Percentiles rank a stretch among this genome's conserved stretches.
These are phyloP conservation scores for Luscinia megarhynchos DNA, from an alignment of 2,797 vertebrate genomes.

Conservation along the genomic window DNA sequence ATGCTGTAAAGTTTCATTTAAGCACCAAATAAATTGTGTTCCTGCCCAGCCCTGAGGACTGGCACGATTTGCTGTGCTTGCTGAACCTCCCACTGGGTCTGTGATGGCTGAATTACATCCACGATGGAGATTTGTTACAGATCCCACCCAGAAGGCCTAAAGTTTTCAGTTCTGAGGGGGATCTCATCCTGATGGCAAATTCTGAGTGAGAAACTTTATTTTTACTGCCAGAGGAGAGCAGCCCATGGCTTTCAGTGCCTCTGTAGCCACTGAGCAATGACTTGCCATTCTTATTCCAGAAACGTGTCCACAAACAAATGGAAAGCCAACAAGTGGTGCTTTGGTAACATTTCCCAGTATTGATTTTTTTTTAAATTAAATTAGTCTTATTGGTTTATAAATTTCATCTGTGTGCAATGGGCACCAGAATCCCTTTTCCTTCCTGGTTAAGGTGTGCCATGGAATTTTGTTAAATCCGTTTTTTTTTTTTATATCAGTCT, in stretches of 20 bases:
- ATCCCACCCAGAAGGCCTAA: background rate
- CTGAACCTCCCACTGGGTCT: background rate
- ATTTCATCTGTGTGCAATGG: background rate
- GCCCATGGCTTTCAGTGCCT: background rate
- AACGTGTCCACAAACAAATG: background rate
- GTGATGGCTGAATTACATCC: background rate
- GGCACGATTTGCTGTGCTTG: background rate
- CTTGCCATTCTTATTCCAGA: constrained; percentile 10
- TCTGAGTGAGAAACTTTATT: background rate
- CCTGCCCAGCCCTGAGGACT: background rate
- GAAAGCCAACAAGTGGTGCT: background rate
- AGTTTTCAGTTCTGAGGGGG: background rate
- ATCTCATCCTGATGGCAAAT: background rate
- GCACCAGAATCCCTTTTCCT: background rate
- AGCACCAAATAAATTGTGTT: background rate
- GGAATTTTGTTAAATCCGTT: background rate
- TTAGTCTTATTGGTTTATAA: constrained; percentile 14
- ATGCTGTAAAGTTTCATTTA: background rate
- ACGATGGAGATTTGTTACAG: background rate
- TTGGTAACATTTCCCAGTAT: constrained; percentile 1
- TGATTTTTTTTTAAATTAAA: background rate
- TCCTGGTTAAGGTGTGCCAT: background rate
- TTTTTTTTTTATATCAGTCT: background rate
- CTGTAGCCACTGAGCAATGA: background rate
- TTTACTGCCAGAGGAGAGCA: background rate